phyloP scores from a whole-genome alignment of 2,797 vertebrate genomes.

The Acipenser ruthenus region DNA sequence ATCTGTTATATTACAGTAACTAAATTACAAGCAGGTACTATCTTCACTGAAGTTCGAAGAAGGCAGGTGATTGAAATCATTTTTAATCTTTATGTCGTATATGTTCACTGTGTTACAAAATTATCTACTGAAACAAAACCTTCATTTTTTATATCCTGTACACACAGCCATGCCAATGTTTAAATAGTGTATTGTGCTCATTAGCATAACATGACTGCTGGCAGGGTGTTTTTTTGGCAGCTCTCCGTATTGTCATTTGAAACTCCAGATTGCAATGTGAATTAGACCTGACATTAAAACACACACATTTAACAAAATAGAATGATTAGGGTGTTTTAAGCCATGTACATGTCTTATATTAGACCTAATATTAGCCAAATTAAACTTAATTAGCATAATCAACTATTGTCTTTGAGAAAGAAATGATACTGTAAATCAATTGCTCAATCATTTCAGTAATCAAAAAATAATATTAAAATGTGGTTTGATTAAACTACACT shows the following conservation, averaged over 20 bases:
- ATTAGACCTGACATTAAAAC: constrained; percentile 19
- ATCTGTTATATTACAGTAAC: neutral
- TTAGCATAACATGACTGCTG: constrained; percentile 25
- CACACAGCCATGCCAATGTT: constrained; percentile 27
- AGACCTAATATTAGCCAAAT: too few relatives aligned
- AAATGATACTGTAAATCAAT: too few relatives aligned
- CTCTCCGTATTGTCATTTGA: constrained; percentile 21
- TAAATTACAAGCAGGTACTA: neutral
- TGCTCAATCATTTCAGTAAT: too few relatives aligned
- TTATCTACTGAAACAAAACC: constrained; percentile 27
- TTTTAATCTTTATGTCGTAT: constrained; percentile 35
- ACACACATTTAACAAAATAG: neutral
- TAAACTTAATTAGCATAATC: too few relatives aligned
- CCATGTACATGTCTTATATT: too few relatives aligned
- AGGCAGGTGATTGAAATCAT: constrained; percentile 5
- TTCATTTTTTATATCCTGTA: constrained; percentile 2
- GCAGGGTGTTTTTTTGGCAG: constrained; percentile 22
- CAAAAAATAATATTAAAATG: too few relatives aligned
- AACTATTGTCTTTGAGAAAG: too few relatives aligned
- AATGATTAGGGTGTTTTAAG: too few relatives aligned
- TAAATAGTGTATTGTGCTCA: constrained; percentile 28
- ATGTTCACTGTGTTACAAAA: constrained; percentile 35
- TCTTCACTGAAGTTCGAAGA: too few relatives aligned
- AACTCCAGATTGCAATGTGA: constrained; percentile 24
- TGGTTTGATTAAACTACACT: too few relatives aligned